A percentile compares a stretch with the other conserved stretches of the same genome.
Conservation (phyloP, 2,797 vertebrate genomes). For the Crypturellus tataupa region DNA sequence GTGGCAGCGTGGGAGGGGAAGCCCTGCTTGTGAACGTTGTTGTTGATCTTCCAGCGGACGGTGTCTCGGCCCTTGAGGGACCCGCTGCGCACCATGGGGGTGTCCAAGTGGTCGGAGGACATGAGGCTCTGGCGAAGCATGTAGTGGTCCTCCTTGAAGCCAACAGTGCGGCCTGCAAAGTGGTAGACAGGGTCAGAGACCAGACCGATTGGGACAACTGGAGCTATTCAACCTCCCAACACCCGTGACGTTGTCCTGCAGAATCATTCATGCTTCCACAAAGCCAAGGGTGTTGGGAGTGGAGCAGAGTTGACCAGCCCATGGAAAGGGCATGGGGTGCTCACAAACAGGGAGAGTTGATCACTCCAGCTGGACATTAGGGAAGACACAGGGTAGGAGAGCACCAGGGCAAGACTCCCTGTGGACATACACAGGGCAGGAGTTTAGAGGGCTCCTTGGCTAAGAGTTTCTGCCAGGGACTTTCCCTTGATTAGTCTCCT, state of each 20-base stretch:
- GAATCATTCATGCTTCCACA: neutral
- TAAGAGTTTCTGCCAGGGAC: neutral
- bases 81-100: conserved; percentile 90
- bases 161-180: conserved; percentile 89
- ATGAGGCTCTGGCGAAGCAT: conserved; percentile 92
- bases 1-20: conserved; percentile 76
- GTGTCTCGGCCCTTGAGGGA: conserved; percentile 90
- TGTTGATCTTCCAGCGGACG: conserved; percentile 94
- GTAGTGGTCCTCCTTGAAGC: conserved; percentile 97
- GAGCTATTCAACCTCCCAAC: neutral
- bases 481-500: neutral
- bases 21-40: conserved; percentile 89
- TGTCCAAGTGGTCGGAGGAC: conserved; percentile 92
- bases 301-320: neutral
- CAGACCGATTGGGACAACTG: accelerated
- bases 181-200: neutral
- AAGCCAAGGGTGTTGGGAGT: accelerated
- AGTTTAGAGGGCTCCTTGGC: neutral
- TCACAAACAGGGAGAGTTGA: neutral
- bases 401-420: neutral
- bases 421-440: neutral
- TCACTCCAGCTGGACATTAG: neutral
- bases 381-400: neutral
- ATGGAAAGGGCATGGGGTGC: neutral
- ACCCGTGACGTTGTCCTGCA: accelerated